Base-by-base conservation (phyloP, 23 tunicate species). In the Aplidium turbinatum region DNA sequence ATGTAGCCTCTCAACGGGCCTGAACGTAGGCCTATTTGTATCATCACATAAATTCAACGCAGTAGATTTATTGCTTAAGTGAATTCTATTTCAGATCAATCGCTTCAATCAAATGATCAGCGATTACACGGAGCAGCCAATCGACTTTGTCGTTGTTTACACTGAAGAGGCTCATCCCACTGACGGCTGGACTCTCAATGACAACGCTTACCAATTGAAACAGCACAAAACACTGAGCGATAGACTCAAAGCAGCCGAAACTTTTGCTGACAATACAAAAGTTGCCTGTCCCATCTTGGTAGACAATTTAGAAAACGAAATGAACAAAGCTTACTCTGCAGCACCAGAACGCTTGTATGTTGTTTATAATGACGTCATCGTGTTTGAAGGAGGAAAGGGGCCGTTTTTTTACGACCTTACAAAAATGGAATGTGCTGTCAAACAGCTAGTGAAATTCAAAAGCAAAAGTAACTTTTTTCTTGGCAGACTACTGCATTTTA, bases 121-220 rank as follows among this genome's bases (percentile, higher is more conserved):
- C 4, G 38, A 32, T 6, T 62, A 62, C 39, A 4, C 35, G 5
- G 20, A 62, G 7, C 19, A 62, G 18, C 68, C 68, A 25, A 78
- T 70, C 29, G 86, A 81, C 47, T 81, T 81, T 25, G 70, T 71
- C 4, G 63, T 45, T 39, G 78, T 81, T 29, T 81, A 81, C 47
- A 81, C 71, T 16, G 78, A 58, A 31, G 86, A 81, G 47, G 86
- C 86, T 39, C 86, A 81, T 57, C 58, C 86, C 18, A 30, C 38
- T 18, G 86, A 71, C 30, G 78, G 50, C 16, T 81, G 86, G 86
- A 1, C 21, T 28, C 33, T 81, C 33, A 28, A 57, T 19, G 46
- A 57, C 57, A 81, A 68, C 67, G 27, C 45, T 24, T 79, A 52
- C 76, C 65, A 66, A 1, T 30, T 79, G 7, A 20, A 51, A 26